Evolutionary conservation across 2,797 vertebrate species (phyloP), one percentile per base, ranked within the genome.

Genomic region (Manis pentadactyla): DNA sequence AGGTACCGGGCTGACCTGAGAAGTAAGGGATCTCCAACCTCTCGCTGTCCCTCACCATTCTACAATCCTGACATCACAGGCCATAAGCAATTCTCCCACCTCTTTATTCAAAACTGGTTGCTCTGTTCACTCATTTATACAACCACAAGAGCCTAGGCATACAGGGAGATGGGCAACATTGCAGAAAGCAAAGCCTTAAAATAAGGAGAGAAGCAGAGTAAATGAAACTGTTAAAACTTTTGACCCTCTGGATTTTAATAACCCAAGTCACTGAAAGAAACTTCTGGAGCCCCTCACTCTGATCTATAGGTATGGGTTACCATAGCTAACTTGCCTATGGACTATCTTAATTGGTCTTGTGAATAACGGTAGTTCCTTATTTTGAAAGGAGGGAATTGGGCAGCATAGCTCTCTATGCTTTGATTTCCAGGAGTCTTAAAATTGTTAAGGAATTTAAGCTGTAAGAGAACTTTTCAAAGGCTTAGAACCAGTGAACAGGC

Each of bases 121-220:
- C 61, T 23, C 25, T 57, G 12, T 69, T 66, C 34, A 55, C 49
- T 37, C 75, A 29, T 51, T 57, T 46, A 63, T 1, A 64, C 3
- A 42, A 18, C 51, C 42, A 53, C 68, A 39, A 78, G 64, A 74
- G 4, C 23, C 66, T 66, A 19, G 15, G 53, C 27, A 27, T 29
- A 9, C 0, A 46, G 4, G 10, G 31, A 37, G 34, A 2, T 7
- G 6, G 4, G 4, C 5, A 42, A 2, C 25, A 18, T 2, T 69
- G 57, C 27, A 68, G 84, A 95, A 0, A 46, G 68, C 46, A 68
- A 82, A 94, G 14, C n/a, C 57, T 75, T 51, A 17, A 51, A 63
- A 59, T 27, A 55, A 27, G 49, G 25, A 87, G n/a, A 21, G 46
- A 69, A 57, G 21, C 10, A 14, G 19, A 7, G 0, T 53, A 27